A percentile compares a stretch with the other conserved stretches of the same genome.
Evolutionary conservation across 2,797 vertebrate genomes (phyloP).

Genomic region (Loris lydekkerianus): DNA sequence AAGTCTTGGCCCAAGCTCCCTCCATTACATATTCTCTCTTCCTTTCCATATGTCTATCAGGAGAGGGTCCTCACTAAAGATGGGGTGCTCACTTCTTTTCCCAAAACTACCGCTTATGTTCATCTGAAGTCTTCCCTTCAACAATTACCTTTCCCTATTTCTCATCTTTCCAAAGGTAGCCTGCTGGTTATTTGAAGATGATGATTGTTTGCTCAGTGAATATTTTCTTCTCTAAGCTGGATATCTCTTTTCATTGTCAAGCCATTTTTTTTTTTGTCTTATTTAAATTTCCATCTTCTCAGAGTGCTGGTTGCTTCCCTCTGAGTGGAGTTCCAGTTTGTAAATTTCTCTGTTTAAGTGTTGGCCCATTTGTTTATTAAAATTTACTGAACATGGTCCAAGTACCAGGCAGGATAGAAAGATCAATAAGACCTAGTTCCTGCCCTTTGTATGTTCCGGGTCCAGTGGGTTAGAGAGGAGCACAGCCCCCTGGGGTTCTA

Average conservation of each 20-base stretch:
- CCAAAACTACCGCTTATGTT: neutral
- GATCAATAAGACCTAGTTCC: neutral
- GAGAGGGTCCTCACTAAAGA: neutral
- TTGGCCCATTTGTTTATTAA: slow-evolving; percentile 8
- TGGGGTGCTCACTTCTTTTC: neutral
- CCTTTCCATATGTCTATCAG: neutral
- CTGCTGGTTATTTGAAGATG: neutral
- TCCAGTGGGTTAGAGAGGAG: neutral
- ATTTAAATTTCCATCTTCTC: neutral
- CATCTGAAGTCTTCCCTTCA: neutral
- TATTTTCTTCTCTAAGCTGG: slow-evolving; percentile 17
- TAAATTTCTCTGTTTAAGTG: neutral
- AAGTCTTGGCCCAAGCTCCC: neutral
- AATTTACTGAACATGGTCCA: neutral
- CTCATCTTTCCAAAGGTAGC: neutral
- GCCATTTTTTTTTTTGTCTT: neutral
- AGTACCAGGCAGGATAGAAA: neutral
- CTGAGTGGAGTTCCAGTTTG: neutral
- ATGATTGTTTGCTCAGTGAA: neutral
- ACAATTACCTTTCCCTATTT: neutral
- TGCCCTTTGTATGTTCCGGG: neutral
- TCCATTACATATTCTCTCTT: neutral
- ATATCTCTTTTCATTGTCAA: neutral
- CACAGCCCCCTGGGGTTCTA: neutral
- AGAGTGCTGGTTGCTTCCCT: neutral